Percentiles rank a stretch among this genome's conserved stretches.
These are phyloP conservation scores for Bungarus multicinctus DNA, from an alignment of 2,113 vertebrate species.

Conservation along the genomic window DNA sequence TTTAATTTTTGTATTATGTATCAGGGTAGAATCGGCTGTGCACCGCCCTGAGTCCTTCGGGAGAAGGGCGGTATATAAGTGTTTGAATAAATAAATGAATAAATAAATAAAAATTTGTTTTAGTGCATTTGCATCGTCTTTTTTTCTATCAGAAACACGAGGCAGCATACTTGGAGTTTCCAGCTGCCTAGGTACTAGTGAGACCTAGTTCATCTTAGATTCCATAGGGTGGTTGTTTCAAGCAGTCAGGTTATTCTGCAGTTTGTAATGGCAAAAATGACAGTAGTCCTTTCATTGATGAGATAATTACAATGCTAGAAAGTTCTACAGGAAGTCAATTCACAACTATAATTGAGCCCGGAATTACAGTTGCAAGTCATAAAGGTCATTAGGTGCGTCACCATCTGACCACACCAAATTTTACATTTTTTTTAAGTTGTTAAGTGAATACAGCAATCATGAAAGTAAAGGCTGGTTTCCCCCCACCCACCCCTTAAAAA, in stretches of 20 bases:
- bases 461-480: neutral
- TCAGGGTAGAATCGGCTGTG: too few species aligned
- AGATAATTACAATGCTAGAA: neutral
- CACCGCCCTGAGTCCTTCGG: too few species aligned
- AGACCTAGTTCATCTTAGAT: neutral
- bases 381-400: neutral
- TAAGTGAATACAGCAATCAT: neutral
- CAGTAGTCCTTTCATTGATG: neutral
- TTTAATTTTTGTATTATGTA: too few species aligned
- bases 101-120: too few species aligned
- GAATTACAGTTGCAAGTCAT: neutral
- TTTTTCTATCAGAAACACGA: neutral
- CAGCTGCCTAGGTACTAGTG: neutral
- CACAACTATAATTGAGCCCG: neutral
- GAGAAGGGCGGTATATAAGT: too few species aligned
- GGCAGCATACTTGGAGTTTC: neutral
- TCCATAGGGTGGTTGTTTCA: neutral
- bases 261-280: neutral
- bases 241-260: neutral
- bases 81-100: too few species aligned
- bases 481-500: neutral
- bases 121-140: neutral
- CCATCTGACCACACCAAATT: neutral
- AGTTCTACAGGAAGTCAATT: neutral
- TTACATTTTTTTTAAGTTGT: neutral